Conservation (phyloP, 23 tunicate species). For the Aplidium turbinatum region DNA sequence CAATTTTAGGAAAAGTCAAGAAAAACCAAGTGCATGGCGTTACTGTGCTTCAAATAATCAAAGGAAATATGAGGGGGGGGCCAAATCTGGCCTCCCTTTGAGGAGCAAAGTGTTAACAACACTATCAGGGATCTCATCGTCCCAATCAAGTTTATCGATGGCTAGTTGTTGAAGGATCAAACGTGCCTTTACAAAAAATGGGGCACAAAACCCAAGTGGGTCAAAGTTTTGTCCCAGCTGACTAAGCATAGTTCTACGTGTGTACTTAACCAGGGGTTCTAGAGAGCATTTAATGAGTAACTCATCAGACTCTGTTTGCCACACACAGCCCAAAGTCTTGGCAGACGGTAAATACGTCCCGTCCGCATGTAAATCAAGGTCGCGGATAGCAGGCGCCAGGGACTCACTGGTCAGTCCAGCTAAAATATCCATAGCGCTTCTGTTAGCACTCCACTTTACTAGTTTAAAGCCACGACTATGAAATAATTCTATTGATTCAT, state of each 20-base stretch:
- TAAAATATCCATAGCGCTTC: neutral
- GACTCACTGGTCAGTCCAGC: neutral
- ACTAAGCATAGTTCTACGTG: neutral
- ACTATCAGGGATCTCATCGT: neutral
- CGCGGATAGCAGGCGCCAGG: neutral
- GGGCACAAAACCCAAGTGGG: constrained; percentile 1
- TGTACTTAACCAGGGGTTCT: neutral
- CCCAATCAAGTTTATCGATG: neutral
- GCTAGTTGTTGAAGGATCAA: constrained; percentile 12
- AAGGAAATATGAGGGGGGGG: too few species aligned
- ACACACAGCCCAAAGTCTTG: too few species aligned
- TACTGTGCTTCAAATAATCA: too few species aligned
- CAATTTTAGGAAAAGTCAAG: too few species aligned
- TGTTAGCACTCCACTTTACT: constrained; percentile 4
- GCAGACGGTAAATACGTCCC: too few species aligned
- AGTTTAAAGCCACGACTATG: neutral
- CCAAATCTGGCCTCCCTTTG: too few species aligned
- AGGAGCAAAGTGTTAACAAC: too few species aligned
- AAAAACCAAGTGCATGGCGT: too few species aligned
- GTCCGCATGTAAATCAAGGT: neutral
- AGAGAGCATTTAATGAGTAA: constrained; percentile 9
- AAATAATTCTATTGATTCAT: neutral
- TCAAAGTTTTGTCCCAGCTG: neutral
- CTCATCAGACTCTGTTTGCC: too few species aligned
- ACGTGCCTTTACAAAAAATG: constrained; percentile 7